These are phyloP conservation scores for Pseudochirops corinnae DNA, from an alignment of 2,797 vertebrate genomes.

Conservation along the genomic window DNA sequence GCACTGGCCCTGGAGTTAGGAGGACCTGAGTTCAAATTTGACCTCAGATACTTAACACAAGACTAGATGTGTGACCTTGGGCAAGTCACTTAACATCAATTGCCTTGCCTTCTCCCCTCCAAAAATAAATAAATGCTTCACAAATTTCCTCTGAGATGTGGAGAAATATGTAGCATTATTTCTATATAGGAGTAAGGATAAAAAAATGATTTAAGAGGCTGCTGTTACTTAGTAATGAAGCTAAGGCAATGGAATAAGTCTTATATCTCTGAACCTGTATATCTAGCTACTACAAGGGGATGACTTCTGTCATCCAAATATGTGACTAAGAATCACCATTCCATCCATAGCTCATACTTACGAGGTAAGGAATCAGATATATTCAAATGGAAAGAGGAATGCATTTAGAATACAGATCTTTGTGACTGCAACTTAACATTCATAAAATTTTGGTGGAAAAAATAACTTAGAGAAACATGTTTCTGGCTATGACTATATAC, in stretches of 20 bases:
- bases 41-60: no score
- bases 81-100: no score
- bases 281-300: not conserved
- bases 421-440: not conserved
- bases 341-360: not conserved
- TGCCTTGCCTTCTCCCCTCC: no score
- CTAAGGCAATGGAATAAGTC: not conserved
- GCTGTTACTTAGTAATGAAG: not conserved
- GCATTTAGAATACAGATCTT: not conserved
- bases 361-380: not conserved
- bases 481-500: not conserved
- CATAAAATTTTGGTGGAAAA: not conserved
- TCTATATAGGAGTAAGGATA: not conserved
- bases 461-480: not conserved
- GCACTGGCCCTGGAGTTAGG: no score
- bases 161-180: not conserved
- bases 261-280: not conserved
- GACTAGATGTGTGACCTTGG: no score
- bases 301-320: not conserved
- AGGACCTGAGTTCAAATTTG: no score
- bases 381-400: not conserved
- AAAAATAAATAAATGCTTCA: not conserved
- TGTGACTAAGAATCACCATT: not conserved
- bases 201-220: not conserved
- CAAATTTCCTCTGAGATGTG: not conserved